Evolutionary conservation across 2,113 vertebrate genomes (phyloP), one percentile per base, ranked within the genome.

Genomic region (Pseudolaguvia tuberculata): DNA sequence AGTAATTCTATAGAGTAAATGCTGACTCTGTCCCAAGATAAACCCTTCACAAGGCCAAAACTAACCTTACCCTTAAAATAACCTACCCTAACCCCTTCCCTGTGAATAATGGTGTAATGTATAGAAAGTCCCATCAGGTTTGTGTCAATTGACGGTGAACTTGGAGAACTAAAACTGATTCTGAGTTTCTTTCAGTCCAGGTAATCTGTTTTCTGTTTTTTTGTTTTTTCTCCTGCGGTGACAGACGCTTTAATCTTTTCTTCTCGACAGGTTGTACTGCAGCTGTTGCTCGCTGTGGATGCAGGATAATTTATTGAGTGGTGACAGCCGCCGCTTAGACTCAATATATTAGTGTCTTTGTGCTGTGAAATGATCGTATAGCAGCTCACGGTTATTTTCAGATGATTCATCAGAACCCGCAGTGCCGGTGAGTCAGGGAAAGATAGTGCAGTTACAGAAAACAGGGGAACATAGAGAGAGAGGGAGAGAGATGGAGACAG

Each of bases 351-450:
- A 45, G 73, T 57, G 73, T 75, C 62, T 66, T 45, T 56, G 29
- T 45, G 72, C 61, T 47, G 62, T 39, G 51, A 45, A 67, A 53
- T 42, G 35, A 67, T 57, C 23, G 23, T 67, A 67, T 27, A 20
- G 72, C 23, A 23, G 50, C 31, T 51, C 50, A 4, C 48, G n/a
- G 58, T 23, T 58, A 58, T 25, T 31, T 57, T 48, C 63, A 50
- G 63, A 68, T 68, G 63, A 75, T 75, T 75, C 73, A 75, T 68
- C 51, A 75, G 55, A 75, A 57, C 39, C 62, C 12, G 53, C 73
- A 29, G 31, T 45, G 67, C 6, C 25, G 21, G 69, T 59, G 75
- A 62, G 62, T 52, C 66, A 62, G 69, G 15, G 39, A 3, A 27
- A 21, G 58, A 58, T 17, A 58, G 2, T 65, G 72, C 31, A 31